These are phyloP conservation scores for Zygaena filipendulae DNA, from an alignment of 2,888 invertebrate species.

Conservation along the genomic window DNA sequence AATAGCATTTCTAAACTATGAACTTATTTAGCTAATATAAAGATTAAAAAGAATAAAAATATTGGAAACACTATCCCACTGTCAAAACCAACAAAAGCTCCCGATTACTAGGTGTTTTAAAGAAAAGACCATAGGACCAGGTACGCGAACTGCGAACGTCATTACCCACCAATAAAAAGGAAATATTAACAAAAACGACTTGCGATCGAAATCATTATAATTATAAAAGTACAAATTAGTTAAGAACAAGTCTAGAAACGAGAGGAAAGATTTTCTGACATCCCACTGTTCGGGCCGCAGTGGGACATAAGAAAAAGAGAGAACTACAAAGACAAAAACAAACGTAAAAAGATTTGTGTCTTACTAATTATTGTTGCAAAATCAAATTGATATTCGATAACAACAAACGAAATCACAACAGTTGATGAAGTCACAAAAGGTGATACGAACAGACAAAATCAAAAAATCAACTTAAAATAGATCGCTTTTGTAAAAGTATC, in stretches of 20 bases:
- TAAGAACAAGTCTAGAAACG: too few relatives aligned
- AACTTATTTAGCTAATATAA: not conserved
- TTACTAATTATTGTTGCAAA: too few relatives aligned
- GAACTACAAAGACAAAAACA: conserved; percentile 17
- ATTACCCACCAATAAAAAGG: too few relatives aligned
- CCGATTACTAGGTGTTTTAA: conserved; percentile 55
- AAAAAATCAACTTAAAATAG: conserved; percentile 10
- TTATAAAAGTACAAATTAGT: too few relatives aligned
- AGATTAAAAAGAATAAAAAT: too few relatives aligned
- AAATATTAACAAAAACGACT: too few relatives aligned
- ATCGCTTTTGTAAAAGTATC: conserved; percentile 40
- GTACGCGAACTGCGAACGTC: too few relatives aligned
- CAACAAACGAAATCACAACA: too few relatives aligned
- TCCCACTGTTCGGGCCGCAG: conserved; percentile 43
- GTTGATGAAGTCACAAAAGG: conserved; percentile 37
- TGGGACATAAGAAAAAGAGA: conserved; percentile 16
- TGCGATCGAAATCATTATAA: too few relatives aligned
- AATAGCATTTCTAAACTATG: not conserved
- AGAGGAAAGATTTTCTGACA: conserved; percentile 20
- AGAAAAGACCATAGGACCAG: conserved; percentile 52
- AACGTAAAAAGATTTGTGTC: conserved; percentile 23
- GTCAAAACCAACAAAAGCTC: conserved; percentile 18
- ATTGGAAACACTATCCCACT: conserved; percentile 15
- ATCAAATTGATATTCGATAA: too few relatives aligned
- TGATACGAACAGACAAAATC: conserved; percentile 26